phyloP scores from a whole-genome alignment of 2,888 invertebrate species.

The Standfussiana lucernea region DNA sequence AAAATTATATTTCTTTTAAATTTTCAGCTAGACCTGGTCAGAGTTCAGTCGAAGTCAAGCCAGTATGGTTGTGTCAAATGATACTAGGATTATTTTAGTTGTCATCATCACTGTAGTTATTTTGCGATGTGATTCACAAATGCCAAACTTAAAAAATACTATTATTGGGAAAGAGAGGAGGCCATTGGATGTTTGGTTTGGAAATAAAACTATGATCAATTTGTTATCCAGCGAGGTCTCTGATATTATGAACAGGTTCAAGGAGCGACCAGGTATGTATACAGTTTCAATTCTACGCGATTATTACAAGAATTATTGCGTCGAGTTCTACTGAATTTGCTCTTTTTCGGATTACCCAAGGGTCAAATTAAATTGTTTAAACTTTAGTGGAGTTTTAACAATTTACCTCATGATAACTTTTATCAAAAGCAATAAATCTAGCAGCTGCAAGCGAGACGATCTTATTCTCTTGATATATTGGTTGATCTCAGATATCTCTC shows the following conservation, averaged over 20 bases:
- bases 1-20: neutral
- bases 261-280: constrained; percentile 9
- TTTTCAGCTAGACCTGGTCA: neutral
- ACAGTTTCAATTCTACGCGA: neutral
- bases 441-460: no score
- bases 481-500: no score
- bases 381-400: no score
- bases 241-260: neutral
- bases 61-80: constrained; percentile 16
- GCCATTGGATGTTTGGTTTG: constrained; percentile 5
- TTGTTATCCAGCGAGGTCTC: constrained; percentile 9
- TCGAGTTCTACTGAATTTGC: neutral
- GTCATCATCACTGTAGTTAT: neutral
- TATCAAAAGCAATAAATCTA: no score
- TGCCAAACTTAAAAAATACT: neutral
- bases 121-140: constrained; percentile 9
- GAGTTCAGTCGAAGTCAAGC: neutral
- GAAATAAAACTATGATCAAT: constrained; percentile 18
- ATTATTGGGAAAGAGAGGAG: neutral
- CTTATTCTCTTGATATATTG: no score
- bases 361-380: neutral
- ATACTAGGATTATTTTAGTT: neutral
- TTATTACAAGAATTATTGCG: neutral
- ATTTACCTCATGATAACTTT: neutral
- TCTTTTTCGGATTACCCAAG: neutral